phyloP scores from a whole-genome alignment of 2,797 vertebrate genomes.

The Crenichthys baileyi region DNA sequence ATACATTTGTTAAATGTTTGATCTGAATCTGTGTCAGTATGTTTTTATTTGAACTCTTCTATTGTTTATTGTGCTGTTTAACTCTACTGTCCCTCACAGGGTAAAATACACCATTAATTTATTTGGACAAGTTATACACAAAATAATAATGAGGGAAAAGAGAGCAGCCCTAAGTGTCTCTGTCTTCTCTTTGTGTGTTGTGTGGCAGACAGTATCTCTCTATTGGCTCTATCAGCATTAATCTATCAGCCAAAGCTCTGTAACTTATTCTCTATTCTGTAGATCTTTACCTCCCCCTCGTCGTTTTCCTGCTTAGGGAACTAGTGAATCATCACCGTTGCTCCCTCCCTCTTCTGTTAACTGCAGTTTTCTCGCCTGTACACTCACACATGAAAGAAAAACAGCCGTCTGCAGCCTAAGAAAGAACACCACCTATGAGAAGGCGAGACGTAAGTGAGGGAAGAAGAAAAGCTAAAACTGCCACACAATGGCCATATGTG shows the following conservation, averaged over 20 bases:
- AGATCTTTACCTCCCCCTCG: conserved; percentile 43
- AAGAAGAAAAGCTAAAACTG: background rate
- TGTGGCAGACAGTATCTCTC: background rate
- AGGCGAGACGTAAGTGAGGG: conserved; percentile 16
- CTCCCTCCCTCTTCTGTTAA: conserved; percentile 48
- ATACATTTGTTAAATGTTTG: background rate
- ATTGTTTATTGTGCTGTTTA: background rate
- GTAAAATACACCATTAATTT: background rate
- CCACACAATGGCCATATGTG: background rate
- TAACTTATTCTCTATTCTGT: conserved; percentile 14
- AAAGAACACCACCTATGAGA: conserved; percentile 45
- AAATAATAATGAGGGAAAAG: background rate
- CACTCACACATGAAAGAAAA: conserved; percentile 39
- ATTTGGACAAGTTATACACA: background rate
- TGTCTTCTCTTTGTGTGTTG: background rate
- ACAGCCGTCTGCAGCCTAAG: conserved; percentile 39
- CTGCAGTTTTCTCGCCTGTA: conserved; percentile 49
- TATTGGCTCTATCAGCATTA: background rate
- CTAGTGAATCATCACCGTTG: conserved; percentile 65
- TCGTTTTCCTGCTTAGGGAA: conserved; percentile 45
- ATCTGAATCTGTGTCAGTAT: background rate
- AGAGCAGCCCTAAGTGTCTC: background rate
- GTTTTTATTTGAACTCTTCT: background rate
- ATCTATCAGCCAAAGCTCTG: conserved; percentile 18
- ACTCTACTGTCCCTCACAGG: background rate